Base-by-base conservation (phyloP, 2,797 vertebrate genomes). In the Gymnoscopelus microlampas region DNA sequence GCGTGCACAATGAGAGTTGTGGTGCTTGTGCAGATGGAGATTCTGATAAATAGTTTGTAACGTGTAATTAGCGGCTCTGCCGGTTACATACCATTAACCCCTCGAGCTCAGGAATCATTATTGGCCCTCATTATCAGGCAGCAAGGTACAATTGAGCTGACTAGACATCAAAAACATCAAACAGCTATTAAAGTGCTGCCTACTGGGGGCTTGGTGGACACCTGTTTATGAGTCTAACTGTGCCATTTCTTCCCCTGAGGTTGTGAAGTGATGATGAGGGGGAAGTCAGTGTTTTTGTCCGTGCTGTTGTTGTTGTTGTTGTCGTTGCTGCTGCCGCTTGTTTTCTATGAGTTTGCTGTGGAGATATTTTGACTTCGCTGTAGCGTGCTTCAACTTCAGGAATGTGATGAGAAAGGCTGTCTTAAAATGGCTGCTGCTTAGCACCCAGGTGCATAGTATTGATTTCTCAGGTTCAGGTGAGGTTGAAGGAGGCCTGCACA, bases 41-140 rank as follows among this genome's bases (percentile, higher is more conserved):
- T 95, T 96, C 96, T 98, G 97, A 98, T 98, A 97, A 97, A 99
- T 98, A 97, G 97, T 97, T 98, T 95, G 97, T 95, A 98, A 97
- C 95, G 95, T 97, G 95, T 96, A 99, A 98, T 97, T 98, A 98
- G 97, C 95, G 93, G 95, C 95, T 96, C 95, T 94, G 93, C 94
- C 94, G 95, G 96, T 97, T 98, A 97, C 96, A 97, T 97, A 95
- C 96, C 97, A 98, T 98, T 99, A 99, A 99, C 96, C 97, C 96
- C 96, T 96, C 92, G 88, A 95, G 96, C 95, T 95, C 95, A 94
- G 96, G 97, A 97, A 96, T 96, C 97, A 96, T 97, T 97, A 93
- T 92, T 89, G 88, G 90, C 94, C 95, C 95, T 97, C 96, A 97
- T 98, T 98, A 98, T 96, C 95, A 96, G 94, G 95, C 94, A 94